These are phyloP conservation scores for Dorcus hopei DNA, from an alignment of 2,888 invertebrate species.

Conservation along the genomic window DNA sequence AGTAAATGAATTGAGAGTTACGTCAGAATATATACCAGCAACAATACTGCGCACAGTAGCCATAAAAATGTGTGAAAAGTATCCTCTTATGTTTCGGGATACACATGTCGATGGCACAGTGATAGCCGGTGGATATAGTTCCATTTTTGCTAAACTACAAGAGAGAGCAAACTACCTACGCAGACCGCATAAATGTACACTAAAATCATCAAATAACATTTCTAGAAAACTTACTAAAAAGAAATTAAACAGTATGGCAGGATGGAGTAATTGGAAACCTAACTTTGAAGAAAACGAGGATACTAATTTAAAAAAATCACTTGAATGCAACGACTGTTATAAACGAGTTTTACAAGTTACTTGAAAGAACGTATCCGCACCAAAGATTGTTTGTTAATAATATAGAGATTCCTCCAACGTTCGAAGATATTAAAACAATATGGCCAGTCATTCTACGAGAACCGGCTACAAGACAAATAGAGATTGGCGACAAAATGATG, in stretches of 20 bases:
- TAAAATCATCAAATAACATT: background rate
- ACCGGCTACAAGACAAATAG: too few relatives aligned
- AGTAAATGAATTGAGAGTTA: slow-evolving; percentile 19
- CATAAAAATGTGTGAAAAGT: slow-evolving; percentile 22
- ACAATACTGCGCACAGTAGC: slow-evolving; percentile 21
- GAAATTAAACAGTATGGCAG: background rate
- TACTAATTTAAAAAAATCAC: too few relatives aligned
- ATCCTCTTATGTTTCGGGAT: slow-evolving; percentile 25
- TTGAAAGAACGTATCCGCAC: background rate
- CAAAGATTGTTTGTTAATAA: background rate
- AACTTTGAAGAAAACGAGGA: background rate
- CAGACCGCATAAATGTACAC: background rate
- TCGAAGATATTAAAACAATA: background rate
- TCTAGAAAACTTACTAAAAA: background rate
- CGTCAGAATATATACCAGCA: slow-evolving; percentile 17
- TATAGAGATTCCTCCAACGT: background rate
- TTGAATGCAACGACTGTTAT: background rate
- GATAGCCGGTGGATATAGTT: slow-evolving; percentile 20
- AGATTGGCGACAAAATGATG: too few relatives aligned
- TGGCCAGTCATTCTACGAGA: background rate
- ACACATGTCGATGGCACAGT: slow-evolving; percentile 24
- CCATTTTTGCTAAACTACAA: background rate
- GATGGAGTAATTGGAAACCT: background rate
- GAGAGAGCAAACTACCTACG: background rate
- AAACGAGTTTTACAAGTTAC: background rate